Evolutionary conservation across 2,113 vertebrate species (phyloP), one percentile per base, ranked within the genome.

Genomic region (Gulo gulo): DNA sequence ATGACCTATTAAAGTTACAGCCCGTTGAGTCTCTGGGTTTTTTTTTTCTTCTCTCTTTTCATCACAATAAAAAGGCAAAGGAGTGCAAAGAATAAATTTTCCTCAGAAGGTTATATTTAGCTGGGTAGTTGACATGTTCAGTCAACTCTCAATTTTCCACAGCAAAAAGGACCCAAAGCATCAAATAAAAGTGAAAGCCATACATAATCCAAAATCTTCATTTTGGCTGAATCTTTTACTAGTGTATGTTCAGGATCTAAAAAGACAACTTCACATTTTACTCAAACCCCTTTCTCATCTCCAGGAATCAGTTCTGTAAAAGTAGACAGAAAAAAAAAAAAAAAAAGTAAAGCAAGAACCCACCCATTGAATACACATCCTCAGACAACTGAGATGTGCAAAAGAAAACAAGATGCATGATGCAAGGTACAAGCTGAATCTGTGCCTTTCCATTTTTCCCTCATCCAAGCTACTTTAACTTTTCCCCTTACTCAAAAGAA

Each of bases 1-100:
- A 99, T 99, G 98, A 98, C 98, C 98, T 98, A 98, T 98, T 98
- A 98, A 98, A 98, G 98, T 98, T 99, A 99, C 98, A 98, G 97
- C 98, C 98, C 98, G 83, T 97, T 98, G 98, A 98, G 97, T 88
- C 97, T 98, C 97, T 83, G 80, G 50, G 26, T 87, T 96, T 80
- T 97, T 80, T 97, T 92, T 93, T 52, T 18, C 47, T 50, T 36
- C 71, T 79, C 39, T 39, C 24, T 61, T 91, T 97, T 79, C 73
- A 94, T 97, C 98, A 98, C 98, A 98, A 98, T 98, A 98, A 98
- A 98, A 98, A 97, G 97, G 98, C 69, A 24, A 98, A 98, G 98
- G 78, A 98, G 95, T 97, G 86, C 97, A 98, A 97, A 98, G 97
- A 97, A 99, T 98, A 97, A 98, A 98, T 99, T 98, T 97, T 96